phyloP scores from a whole-genome alignment of 1,140 invertebrate species.

The Pararge aegeria region DNA sequence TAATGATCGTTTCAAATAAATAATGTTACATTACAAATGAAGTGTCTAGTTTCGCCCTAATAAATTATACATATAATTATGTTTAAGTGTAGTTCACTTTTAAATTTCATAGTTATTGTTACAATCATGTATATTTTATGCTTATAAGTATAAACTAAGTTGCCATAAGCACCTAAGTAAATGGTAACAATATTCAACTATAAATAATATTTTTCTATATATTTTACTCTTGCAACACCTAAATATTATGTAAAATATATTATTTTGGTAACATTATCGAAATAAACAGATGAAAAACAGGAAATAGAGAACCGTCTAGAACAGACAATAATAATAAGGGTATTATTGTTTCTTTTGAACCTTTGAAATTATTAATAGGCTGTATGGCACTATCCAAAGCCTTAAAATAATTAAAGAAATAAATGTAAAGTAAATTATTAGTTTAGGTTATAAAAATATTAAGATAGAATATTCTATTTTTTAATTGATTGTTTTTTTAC shows the following conservation, averaged over 20 bases:
- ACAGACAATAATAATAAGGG: neutral
- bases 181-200: conserved; percentile 14
- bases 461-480: too few relatives aligned
- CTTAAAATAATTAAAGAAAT: too few relatives aligned
- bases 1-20: too few relatives aligned
- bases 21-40: too few relatives aligned
- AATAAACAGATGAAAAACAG: neutral
- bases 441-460: too few relatives aligned
- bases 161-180: conserved; percentile 12
- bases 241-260: neutral
- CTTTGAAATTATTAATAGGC: neutral
- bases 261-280: conserved; percentile 1
- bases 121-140: neutral
- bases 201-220: conserved; percentile 9
- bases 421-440: too few relatives aligned
- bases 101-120: neutral
- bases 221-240: conserved; percentile 13
- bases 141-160: neutral
- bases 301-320: neutral
- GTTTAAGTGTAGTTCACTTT: neutral
- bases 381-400: neutral
- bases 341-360: neutral
- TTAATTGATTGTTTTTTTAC: too few relatives aligned
- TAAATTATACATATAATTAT: too few relatives aligned
- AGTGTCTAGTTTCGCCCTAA: too few relatives aligned